Percentiles rank a stretch among this genome's conserved stretches.
These are phyloP conservation scores for Tuberolachnus salignus DNA, from an alignment of 2,888 invertebrate genomes.

Conservation along the genomic window DNA sequence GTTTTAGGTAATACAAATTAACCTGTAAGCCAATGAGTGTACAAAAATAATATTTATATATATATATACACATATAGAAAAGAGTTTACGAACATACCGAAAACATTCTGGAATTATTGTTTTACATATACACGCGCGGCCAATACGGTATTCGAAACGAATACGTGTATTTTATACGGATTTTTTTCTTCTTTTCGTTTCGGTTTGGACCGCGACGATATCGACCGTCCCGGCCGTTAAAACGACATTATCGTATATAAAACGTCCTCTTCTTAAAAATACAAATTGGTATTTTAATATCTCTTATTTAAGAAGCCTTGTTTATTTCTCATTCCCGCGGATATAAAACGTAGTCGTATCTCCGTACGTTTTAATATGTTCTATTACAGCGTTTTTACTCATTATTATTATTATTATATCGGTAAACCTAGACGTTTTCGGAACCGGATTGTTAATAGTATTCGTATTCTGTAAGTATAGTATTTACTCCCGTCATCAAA, in stretches of 20 bases:
- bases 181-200: background rate
- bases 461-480: too few species aligned
- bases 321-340: background rate
- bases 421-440: background rate
- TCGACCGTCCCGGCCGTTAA: background rate
- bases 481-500: too few species aligned
- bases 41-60: too few species aligned
- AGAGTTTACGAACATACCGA: slow-evolving; percentile 3
- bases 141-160: background rate
- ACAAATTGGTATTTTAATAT: slow-evolving; percentile 37
- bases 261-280: slow-evolving; percentile 6
- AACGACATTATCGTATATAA: slow-evolving; percentile 17
- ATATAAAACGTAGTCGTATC: background rate
- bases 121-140: background rate
- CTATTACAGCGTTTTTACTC: slow-evolving; percentile 20
- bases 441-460: background rate
- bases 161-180: background rate
- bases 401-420: background rate
- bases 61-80: too few species aligned
- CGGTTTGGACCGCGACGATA: background rate
- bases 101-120: slow-evolving; percentile 13
- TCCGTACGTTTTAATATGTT: slow-evolving; percentile 14
- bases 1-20: too few species aligned
- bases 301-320: background rate
- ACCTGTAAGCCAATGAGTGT: too few species aligned